Percentiles rank a stretch among this genome's conserved stretches.
Evolutionary conservation across 2,797 vertebrate species (phyloP).

Genomic region (Epinephelus malabaricus): DNA sequence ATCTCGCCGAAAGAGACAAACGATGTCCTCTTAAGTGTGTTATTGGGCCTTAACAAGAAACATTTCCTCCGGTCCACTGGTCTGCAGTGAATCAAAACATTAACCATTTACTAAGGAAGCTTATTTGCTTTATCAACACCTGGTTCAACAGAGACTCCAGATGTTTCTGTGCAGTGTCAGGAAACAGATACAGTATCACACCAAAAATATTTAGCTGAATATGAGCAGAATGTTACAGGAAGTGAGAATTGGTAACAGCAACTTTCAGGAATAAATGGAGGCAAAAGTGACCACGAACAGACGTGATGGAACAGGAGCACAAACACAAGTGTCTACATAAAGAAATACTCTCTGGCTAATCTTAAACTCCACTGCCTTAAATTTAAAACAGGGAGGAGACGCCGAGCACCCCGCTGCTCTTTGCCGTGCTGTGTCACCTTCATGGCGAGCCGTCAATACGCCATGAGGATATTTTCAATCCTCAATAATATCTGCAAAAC

Average conservation of each 20-base stretch:
- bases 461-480: constrained; percentile 68
- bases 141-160: constrained; percentile 56
- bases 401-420: constrained; percentile 30
- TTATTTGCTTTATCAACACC: constrained; percentile 51
- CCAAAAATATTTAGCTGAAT: constrained; percentile 2
- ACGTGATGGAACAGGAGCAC: neutral
- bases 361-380: constrained; percentile 47
- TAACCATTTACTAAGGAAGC: constrained; percentile 46
- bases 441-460: constrained; percentile 48
- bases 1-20: constrained; percentile 60
- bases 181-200: constrained; percentile 29
- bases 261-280: neutral
- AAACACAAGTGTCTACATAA: constrained; percentile 19
- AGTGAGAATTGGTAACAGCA: constrained; percentile 5
- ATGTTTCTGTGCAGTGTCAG: constrained; percentile 44
- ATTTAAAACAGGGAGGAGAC: constrained; percentile 55
- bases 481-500: constrained; percentile 68
- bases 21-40: constrained; percentile 55
- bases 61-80: constrained; percentile 44
- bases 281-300: constrained; percentile 10
- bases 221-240: constrained; percentile 29
- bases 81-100: constrained; percentile 58
- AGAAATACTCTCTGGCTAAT: constrained; percentile 61
- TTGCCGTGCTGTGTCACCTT: constrained; percentile 65
- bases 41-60: constrained; percentile 53